Evolutionary conservation across 2,888 invertebrate species (phyloP), one percentile per base, ranked within the genome.

Genomic region (Agonum fuliginosum): DNA sequence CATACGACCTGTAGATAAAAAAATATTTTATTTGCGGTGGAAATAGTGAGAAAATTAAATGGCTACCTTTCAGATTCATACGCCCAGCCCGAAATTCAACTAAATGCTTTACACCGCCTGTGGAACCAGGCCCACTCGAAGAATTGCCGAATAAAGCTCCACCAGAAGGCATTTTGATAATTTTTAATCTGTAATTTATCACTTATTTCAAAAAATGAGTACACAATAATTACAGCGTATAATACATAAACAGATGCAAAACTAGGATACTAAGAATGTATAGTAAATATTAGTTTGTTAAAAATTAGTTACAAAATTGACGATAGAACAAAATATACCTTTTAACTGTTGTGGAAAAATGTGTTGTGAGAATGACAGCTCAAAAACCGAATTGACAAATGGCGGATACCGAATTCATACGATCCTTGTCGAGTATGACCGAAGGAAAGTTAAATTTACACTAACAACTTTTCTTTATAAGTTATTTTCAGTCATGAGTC

Each of bases 71-170:
- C 87, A 97, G 90, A 79, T 92, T 94, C 98, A 98, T 98, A 89
- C 97, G 97, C 24, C 98, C 98, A 80, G 98, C 98, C 82, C 96
- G 93, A 85, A 97, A 97, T 88, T 98, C 98, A 0, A 98, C 95
- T 80, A 98, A 88, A 88, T 98, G 95, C 86, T 96, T 95, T 81
- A 92, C 96, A 75, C 94, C 94, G 65, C 94, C 93, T 24, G 96
- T 93, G 78, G 94, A 91, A 75, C 94, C 94, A 37, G 94, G 93
- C 78, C 95, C 92, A 46, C 92, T 89, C 74, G 93, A 91, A 80
- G 93, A 89, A 86, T 91, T 93, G 24, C 95, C 95, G 87, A 94
- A 94, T 82, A 94, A 87, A 72, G 93, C 93, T 80, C 91, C 92
- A 79, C 89, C 88, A 80, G 92, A 90, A 80, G 91, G 90, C 92